Evolutionary conservation across 2,113 vertebrate genomes (phyloP).

Genomic region (Apteryx owenii): DNA sequence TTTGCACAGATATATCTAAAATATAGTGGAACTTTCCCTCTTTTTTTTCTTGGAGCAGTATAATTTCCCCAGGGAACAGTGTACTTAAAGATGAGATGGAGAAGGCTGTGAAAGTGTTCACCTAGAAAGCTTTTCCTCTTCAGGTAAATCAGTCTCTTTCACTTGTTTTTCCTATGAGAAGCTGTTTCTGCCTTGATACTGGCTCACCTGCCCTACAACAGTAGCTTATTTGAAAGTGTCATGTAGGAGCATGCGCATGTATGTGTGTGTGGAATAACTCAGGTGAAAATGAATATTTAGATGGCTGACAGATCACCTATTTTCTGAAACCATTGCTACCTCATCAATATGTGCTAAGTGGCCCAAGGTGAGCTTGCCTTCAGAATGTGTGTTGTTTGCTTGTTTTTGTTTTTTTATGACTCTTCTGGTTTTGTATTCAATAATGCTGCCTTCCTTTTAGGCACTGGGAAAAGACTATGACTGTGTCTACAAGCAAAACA

Average conservation of each 20-base stretch:
- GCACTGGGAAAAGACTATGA: neutral
- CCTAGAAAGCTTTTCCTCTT: neutral
- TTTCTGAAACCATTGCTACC: neutral
- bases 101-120: neutral
- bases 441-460: neutral
- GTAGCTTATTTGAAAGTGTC: neutral
- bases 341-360: neutral
- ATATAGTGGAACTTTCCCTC: neutral
- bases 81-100: neutral
- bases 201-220: neutral
- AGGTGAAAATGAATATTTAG: neutral
- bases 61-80: neutral
- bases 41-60: neutral
- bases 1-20: neutral
- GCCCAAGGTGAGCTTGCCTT: neutral
- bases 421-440: neutral
- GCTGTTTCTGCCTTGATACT: neutral
- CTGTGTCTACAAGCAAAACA: neutral
- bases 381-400: neutral
- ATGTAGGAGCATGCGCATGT: rapidly evolving
- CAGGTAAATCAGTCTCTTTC: neutral
- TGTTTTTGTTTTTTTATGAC: neutral
- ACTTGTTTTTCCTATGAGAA: neutral
- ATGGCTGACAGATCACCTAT: neutral
- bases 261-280: neutral